Evolutionary conservation across 2,113 vertebrate species (phyloP), one percentile per base, ranked within the genome.

Genomic region (Leuciscus idus): DNA sequence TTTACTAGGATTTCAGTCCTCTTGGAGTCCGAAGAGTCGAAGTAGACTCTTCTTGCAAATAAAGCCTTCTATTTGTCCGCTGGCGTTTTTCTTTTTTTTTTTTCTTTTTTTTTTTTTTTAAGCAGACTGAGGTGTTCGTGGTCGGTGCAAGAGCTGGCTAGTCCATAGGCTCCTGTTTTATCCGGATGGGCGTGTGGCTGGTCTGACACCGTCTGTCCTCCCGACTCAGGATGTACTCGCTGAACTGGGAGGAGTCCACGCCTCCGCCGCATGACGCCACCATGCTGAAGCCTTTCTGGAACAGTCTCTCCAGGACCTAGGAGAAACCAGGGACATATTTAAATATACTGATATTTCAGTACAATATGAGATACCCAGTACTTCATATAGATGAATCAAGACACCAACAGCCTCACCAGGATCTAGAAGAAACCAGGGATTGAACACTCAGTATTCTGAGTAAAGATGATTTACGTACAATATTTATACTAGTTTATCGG

Each of bases 91-190:
- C 26, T 26, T 52, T 23, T 82, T 82, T 26, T 30, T 19, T 82
- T n/a, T 57, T 36, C 21, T 33, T 52, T 52, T 48, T 28, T 33
- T 33, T 55, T 62, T 36, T 57, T 36, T 36, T 55, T 9, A 84
- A 84, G 82, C 70, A 33, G 84, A 46, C 8, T 59, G 70, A 76
- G 68, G 74, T 55, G 73, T 77, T 55, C 36, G 78, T 55, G 81
- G 70, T 82, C n/a, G 30, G 92, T 87, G 10, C 85, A 89, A 87
- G 61, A 82, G 61, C 48, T 2, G 55, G 70, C 89, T 93, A 99
- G 97, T 99, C 98, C 95, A 99, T 95, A 85, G 98, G 98, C 92
- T 99, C 98, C 92, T 99, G 98, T 94, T 99, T 99, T 98, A 99
- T 99, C 95, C 98, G 96, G 95, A 99, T 97, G 4, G 97, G 94